Evolutionary conservation across 2,113 vertebrate species (phyloP).

Genomic region (Budorcas taxicolor): DNA sequence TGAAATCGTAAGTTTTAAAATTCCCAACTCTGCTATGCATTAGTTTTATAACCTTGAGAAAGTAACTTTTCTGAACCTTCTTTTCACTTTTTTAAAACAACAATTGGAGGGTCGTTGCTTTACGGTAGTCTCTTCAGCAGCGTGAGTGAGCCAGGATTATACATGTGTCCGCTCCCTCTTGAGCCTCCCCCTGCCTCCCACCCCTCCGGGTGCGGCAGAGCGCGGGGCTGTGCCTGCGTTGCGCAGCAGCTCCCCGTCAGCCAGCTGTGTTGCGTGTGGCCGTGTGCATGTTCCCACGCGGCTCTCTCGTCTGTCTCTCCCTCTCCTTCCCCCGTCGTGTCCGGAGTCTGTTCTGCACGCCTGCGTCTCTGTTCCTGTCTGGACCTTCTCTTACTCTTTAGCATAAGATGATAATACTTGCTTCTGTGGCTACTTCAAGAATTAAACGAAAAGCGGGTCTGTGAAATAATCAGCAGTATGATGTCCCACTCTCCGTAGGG

Average conservation of each 20-base stretch:
- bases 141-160: neutral
- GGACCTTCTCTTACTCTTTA: neutral
- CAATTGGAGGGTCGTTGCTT: neutral
- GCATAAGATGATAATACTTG: neutral
- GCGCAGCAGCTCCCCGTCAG: rapidly evolving
- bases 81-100: neutral
- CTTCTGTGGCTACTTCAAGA: neutral
- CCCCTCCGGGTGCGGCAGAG: neutral
- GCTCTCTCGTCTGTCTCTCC: neutral
- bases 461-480: neutral
- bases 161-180: rapidly evolving
- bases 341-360: rapidly evolving
- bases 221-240: rapidly evolving
- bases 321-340: neutral
- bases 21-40: neutral
- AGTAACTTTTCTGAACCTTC: neutral
- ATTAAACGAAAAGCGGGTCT: neutral
- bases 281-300: rapidly evolving
- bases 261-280: rapidly evolving
- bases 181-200: rapidly evolving
- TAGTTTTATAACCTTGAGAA: neutral
- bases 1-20: neutral
- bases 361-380: neutral
- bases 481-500: neutral
- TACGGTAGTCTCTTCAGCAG: neutral